Conservation (phyloP, 2,888 invertebrate genomes). For the Sminthurinus aureus region DNA sequence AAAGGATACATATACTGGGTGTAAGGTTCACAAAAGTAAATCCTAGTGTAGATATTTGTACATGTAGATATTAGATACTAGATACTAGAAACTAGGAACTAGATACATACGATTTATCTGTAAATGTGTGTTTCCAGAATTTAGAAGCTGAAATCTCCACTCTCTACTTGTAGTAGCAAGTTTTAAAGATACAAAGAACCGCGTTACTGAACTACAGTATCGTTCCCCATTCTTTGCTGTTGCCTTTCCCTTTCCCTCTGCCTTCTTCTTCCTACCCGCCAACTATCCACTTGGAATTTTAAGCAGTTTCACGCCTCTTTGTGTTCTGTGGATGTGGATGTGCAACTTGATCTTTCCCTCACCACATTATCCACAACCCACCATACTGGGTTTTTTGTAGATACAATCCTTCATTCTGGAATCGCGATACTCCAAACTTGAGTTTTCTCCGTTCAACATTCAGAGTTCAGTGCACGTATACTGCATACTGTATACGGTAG, state of each 20-base stretch:
- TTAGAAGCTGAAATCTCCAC: no score
- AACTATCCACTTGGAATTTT: constrained; percentile 48
- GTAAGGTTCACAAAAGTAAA: no score
- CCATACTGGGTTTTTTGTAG: neutral
- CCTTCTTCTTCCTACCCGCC: constrained; percentile 25
- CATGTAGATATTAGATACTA: no score
- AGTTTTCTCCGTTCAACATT: neutral
- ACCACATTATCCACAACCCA: neutral
- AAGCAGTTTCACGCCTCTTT: constrained; percentile 41
- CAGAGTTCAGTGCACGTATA: neutral
- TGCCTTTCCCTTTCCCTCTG: neutral
- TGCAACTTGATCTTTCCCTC: neutral
- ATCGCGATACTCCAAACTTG: neutral
- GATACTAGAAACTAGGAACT: no score
- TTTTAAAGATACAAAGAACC: neutral
- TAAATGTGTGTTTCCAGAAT: no score
- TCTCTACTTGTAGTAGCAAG: no score
- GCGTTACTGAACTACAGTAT: constrained; percentile 8
- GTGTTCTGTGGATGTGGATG: neutral
- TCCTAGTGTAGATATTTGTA: no score
- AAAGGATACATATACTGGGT: neutral
- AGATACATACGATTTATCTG: no score
- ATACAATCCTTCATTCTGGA: neutral
- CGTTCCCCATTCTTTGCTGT: no score
- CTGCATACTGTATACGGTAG: neutral